Conservation (phyloP, 2,797 vertebrate genomes). For the Alosa sapidissima region DNA sequence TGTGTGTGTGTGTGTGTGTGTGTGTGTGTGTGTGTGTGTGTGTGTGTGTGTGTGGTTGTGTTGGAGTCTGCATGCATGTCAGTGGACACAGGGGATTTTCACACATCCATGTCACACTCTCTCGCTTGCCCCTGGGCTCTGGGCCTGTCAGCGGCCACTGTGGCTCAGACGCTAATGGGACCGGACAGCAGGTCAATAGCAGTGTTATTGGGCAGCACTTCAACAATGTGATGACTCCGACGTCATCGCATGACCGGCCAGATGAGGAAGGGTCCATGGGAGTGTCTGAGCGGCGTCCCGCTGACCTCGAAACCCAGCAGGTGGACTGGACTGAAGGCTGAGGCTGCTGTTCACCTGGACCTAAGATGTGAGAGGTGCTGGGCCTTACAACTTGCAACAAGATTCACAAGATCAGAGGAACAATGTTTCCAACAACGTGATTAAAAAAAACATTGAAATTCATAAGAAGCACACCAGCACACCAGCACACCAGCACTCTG, state of each 20-base stretch:
- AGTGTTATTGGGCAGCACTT: background rate
- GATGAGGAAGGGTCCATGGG: background rate
- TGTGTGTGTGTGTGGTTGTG: background rate
- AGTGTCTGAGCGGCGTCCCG: background rate
- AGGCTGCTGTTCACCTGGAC: background rate
- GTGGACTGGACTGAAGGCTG: background rate
- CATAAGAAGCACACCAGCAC: no score
- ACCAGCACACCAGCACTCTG: background rate
- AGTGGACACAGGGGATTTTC: slow-evolving; percentile 12
- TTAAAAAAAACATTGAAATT: background rate
- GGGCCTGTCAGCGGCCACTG: background rate
- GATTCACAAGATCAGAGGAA: background rate
- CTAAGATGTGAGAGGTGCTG: background rate
- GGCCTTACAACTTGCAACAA: background rate
- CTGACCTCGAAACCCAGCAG: background rate
- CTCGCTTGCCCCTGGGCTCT: background rate
- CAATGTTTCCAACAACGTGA: background rate
- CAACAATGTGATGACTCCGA: background rate
- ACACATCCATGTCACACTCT: background rate
- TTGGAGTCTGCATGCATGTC: background rate
- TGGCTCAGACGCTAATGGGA: background rate
- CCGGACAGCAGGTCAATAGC: background rate
- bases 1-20: background rate
- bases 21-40: background rate
- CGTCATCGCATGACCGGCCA: background rate